phyloP scores from a whole-genome alignment of 2,113 vertebrate genomes.

The Elachura formosa region DNA sequence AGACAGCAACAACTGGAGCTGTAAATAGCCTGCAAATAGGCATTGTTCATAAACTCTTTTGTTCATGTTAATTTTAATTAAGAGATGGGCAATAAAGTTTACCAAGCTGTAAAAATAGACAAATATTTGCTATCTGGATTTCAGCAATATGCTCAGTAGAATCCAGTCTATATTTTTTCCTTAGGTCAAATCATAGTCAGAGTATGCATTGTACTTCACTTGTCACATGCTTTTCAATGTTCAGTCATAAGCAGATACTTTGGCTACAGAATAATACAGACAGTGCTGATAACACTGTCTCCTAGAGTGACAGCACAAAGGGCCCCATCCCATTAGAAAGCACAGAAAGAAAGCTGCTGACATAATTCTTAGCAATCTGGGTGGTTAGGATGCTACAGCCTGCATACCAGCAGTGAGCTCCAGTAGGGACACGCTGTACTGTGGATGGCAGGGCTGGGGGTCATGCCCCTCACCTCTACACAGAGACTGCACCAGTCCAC shows the following conservation, averaged over 20 bases:
- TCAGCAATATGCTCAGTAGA: background rate
- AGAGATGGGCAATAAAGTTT: background rate
- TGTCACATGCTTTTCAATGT: background rate
- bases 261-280: background rate
- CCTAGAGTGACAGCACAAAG: background rate
- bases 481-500: background rate
- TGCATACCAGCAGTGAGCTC: background rate
- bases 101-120: background rate
- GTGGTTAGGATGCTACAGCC: background rate
- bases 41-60: background rate
- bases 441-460: background rate
- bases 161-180: background rate
- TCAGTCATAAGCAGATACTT: background rate
- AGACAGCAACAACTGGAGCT: background rate
- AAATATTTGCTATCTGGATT: background rate
- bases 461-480: fast-evolving
- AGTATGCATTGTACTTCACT: background rate
- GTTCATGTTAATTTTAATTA: background rate
- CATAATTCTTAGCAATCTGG: background rate
- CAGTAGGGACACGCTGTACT: fast-evolving
- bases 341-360: background rate
- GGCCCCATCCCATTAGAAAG: background rate
- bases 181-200: background rate
- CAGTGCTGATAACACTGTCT: background rate
- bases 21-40: background rate